Percentiles rank a stretch among this genome's conserved stretches.
These are phyloP conservation scores for Parnassius orleans DNA, from an alignment of 2,888 invertebrate species.

Conservation along the genomic window DNA sequence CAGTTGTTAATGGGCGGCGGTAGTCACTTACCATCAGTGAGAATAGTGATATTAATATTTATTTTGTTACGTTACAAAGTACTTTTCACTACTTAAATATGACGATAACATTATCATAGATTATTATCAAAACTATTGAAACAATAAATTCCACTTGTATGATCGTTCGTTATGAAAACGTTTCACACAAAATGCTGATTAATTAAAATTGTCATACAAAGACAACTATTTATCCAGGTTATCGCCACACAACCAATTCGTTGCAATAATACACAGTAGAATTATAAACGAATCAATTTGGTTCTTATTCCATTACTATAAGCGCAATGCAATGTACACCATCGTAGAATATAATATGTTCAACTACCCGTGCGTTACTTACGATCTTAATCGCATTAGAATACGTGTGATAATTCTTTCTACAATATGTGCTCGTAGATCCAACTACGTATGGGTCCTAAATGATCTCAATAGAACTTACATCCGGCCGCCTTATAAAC, in stretches of 20 bases:
- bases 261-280: background rate
- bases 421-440: background rate
- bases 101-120: too few relatives aligned
- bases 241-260: background rate
- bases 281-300: background rate
- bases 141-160: too few relatives aligned
- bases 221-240: background rate
- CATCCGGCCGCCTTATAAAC: conserved; percentile 20
- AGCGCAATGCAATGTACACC: background rate
- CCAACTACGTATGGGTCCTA: background rate
- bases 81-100: too few relatives aligned
- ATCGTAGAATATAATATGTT: background rate
- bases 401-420: conserved; percentile 11
- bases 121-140: too few relatives aligned
- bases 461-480: conserved; percentile 12
- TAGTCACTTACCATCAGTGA: too few relatives aligned
- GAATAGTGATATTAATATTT: too few relatives aligned
- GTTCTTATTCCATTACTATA: background rate
- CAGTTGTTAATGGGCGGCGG: too few relatives aligned
- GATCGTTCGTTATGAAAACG: too few relatives aligned
- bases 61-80: too few relatives aligned
- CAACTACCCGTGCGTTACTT: background rate
- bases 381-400: conserved; percentile 4
- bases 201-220: background rate
- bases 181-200: too few relatives aligned